phyloP scores from a whole-genome alignment of 2,888 invertebrate species.

The Drosophila mayaguana region DNA sequence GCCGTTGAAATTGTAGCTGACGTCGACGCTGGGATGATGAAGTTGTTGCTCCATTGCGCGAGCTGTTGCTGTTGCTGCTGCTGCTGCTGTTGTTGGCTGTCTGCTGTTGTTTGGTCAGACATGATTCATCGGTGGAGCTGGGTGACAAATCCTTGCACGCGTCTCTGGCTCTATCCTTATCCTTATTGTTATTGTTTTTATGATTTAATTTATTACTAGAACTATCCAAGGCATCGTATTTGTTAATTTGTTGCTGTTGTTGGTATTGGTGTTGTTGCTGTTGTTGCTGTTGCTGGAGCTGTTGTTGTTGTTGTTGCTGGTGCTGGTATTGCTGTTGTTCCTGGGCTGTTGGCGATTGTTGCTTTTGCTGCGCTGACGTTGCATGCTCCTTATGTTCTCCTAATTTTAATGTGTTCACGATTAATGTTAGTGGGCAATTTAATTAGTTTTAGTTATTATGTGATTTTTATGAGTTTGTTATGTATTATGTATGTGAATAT shows the following conservation, averaged over 20 bases:
- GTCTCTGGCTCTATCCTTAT: constrained; percentile 46
- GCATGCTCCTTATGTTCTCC: constrained; percentile 61
- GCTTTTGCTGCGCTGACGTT: constrained; percentile 44
- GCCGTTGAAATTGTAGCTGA: constrained; percentile 69
- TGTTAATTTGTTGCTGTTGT: constrained; percentile 56
- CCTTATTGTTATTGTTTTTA: constrained; percentile 66
- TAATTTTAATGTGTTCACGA: constrained; percentile 43
- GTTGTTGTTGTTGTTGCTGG: constrained; percentile 44
- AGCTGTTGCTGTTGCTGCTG: constrained; percentile 28
- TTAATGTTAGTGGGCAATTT: constrained; percentile 32
- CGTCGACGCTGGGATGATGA: constrained; percentile 66
- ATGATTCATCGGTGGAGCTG: constrained; percentile 66
- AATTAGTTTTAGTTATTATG: constrained; percentile 25
- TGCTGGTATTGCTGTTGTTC: constrained; percentile 40
- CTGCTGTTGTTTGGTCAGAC: constrained; percentile 38
- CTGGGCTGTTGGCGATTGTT: constrained; percentile 38
- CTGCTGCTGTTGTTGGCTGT: constrained; percentile 19
- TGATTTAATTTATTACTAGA: constrained; percentile 72
- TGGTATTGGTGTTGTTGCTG: constrained; percentile 40
- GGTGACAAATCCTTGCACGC: constrained; percentile 54
- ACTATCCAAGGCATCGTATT: constrained; percentile 73
- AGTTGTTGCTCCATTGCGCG: constrained; percentile 48
- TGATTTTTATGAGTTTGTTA: neutral
- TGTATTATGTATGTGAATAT: constrained; percentile 9
- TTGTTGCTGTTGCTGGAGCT: constrained; percentile 36